These are phyloP conservation scores for Atrina japonica DNA, from an alignment of 2,888 invertebrate genomes.

Conservation along the genomic window DNA sequence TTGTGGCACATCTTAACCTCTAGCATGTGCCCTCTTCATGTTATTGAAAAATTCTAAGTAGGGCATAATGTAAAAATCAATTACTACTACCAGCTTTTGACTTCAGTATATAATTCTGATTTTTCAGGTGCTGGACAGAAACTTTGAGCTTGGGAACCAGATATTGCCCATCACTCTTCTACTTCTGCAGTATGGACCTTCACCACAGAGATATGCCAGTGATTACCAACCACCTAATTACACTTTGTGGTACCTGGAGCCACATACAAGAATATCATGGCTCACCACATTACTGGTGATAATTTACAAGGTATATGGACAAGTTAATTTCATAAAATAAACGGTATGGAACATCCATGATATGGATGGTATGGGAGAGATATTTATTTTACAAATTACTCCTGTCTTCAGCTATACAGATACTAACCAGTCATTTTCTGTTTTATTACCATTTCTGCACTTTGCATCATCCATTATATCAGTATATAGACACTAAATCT, in stretches of 20 bases:
- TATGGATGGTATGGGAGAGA: neutral
- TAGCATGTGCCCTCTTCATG: no score
- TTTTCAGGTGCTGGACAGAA: constrained; percentile 90
- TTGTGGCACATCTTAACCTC: no score
- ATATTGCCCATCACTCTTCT: constrained; percentile 92
- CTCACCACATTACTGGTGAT: constrained; percentile 95
- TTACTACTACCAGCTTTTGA: no score
- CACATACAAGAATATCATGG: constrained; percentile 94
- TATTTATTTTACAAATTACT: neutral
- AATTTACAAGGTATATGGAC: constrained; percentile 91
- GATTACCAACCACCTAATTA: constrained; percentile 87
- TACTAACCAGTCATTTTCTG: no score
- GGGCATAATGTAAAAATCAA: no score
- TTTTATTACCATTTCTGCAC: no score
- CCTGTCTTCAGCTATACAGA: no score
- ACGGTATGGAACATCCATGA: neutral
- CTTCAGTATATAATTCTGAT: no score
- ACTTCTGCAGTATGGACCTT: constrained; percentile 91
- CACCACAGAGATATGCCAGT: constrained; percentile 85
- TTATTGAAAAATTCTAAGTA: no score
- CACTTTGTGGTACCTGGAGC: constrained; percentile 93
- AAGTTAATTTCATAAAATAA: neutral
- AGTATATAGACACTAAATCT: no score
- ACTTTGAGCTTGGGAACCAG: constrained; percentile 94
- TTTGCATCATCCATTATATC: no score